Conservation (phyloP, 2,113 vertebrate species). For the Bos indicus region DNA sequence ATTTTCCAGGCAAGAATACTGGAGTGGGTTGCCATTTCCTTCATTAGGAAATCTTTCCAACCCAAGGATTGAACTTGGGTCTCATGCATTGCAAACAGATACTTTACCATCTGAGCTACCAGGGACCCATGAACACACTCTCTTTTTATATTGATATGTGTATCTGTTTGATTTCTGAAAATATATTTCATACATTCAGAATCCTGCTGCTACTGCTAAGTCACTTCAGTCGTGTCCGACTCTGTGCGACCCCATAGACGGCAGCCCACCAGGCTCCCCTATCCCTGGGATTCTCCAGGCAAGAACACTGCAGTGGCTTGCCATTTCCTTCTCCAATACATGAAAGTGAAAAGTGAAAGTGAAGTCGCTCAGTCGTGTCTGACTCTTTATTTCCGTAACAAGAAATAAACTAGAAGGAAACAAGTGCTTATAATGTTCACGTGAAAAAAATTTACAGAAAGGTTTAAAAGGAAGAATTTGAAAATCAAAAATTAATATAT, state of each 20-base stretch:
- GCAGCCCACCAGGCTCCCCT: too few relatives aligned
- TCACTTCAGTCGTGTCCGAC: too few relatives aligned
- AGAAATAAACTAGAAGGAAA: background rate
- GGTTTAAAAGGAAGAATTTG: background rate
- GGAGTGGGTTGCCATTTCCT: background rate
- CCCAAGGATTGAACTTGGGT: background rate
- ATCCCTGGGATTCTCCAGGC: too few relatives aligned
- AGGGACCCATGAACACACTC: background rate
- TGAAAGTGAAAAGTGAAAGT: too few relatives aligned
- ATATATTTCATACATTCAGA: background rate
- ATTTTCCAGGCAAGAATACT: background rate
- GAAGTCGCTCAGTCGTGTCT: too few relatives aligned
- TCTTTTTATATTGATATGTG: background rate
- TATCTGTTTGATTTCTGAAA: background rate
- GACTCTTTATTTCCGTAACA: background rate
- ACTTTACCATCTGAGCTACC: background rate
- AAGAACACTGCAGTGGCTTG: too few relatives aligned
- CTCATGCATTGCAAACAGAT: background rate
- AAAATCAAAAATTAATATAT: background rate
- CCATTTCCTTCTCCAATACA: too few relatives aligned
- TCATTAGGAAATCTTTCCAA: background rate
- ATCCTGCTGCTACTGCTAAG: background rate
- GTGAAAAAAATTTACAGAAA: background rate
- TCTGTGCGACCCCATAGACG: too few relatives aligned
- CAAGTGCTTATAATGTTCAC: background rate